Evolutionary conservation across 2,113 vertebrate genomes (phyloP), one percentile per base, ranked within the genome.

Genomic region (Hoplias malabaricus): DNA sequence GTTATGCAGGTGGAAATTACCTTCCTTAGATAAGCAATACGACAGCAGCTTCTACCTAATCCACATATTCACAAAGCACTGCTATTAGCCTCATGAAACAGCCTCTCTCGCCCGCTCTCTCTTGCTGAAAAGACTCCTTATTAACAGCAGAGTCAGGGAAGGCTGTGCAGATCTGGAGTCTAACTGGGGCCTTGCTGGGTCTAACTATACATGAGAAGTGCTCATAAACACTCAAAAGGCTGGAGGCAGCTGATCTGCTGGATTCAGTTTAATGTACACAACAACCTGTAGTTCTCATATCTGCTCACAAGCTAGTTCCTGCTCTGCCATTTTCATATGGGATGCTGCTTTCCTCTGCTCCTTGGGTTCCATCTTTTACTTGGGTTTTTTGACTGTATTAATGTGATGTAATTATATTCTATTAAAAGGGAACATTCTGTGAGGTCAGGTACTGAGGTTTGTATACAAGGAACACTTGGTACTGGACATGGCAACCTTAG

Each of bases 81-180:
- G 70, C 74, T 69, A 48, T 82, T 43, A 69, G 74, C 19, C 25
- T 29, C 13, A 46, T 23, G 21, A 36, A 34, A 6, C 3, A 10
- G 33, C 31, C 4, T 33, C 43, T 62, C 21, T 23, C 43, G 1
- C 21, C 29, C 31, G 38, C 54, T 5, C 19, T 2, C 11, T 2
- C 80, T 31, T 43, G 57, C 67, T 57, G 65, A 69, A 69, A 68
- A 59, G 36, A 27, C 56, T 75, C 34, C 56, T 68, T 36, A 34
- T 54, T 33, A 54, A 23, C 56, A 42, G 66, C 34, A 29, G 61
- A 50, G 46, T 68, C 21, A 72, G 21, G 21, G 19, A 27, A 66
- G 19, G 36, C 59, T 57, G 29, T 71, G 72, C 33, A 33, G 21
- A 48, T 29, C 59, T 34, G 25, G 6, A n/a, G 16, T 16, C 25